Base-by-base conservation (phyloP, 2,888 invertebrate species). In the Anagyrus pseudococci region DNA sequence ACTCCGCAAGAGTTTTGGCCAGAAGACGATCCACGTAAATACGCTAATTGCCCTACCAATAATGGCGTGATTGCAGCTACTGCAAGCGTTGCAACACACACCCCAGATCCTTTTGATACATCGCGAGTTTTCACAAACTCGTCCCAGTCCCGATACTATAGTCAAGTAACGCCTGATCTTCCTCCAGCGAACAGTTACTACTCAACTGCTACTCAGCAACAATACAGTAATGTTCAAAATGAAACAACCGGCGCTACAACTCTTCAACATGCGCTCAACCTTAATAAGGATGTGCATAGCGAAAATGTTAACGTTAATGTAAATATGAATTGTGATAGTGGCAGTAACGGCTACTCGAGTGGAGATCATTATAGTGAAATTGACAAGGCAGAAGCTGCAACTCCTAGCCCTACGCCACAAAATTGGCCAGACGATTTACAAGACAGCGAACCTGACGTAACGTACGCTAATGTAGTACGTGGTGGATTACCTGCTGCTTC, bases 61-160 rank as follows among this genome's bases (percentile, higher is more conserved):
- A 65, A 64, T 3, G 71, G 68, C 15, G n/a, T 56, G 8, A 10
- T 56, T 2, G 22, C 55, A 8, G 33, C 52, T 0, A 8, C 25
- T 10, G 4, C 22, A 1, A 4, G 22, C 7, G n/a, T 25, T 13
- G 4, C 48, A 2, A 47, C 70, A 1, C 52, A 70, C 4, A 73
- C 70, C n/a, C 79, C 81, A 8, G 89, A 90, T 82, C 90, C 90
- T 0, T 90, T 90, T 69, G 90, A 90, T 70, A 90, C 90, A 0
- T 87, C 87, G 0, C 70, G 76, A 2, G 77, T 84, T 1, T 79
- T 79, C 33, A 69, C 73, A 58, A 77, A 78, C 57, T 69, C 75
- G 0, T 73, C 78, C 0, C 75, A 75, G 15, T 80, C 79, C 0
- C 73, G 82, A 8, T 82, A 83, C 58, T 83, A 83, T 66, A 82